Evolutionary conservation across 2,797 vertebrate species (phyloP), one percentile per base, ranked within the genome.

Genomic region (Prionace glauca): DNA sequence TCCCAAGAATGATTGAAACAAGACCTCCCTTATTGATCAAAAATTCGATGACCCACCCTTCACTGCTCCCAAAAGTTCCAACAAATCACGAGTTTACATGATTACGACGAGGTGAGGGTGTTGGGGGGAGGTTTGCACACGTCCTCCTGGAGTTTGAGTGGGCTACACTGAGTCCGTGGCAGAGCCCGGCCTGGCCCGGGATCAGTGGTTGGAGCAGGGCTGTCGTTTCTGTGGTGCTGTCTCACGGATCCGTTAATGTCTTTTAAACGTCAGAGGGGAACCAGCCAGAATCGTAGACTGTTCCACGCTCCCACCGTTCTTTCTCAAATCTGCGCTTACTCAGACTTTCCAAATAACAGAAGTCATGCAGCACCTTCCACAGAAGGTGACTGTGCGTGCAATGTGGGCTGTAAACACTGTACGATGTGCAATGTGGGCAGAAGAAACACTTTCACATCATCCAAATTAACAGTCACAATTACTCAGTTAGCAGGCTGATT

Each of bases 361-460:
- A 92, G 65, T 69, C 90, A 92, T 92, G 90, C 67, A 69, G 65
- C 90, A 92, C 65, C 22, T 92, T 92, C 90, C 22, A 22, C 90
- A 92, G 62, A 69, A 92, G 65, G 90, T 69, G 90, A 92, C 65
- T 92, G 36, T 41, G 20, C 24, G n/a, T 0, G 90, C 90, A 69
- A 69, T 69, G 90, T 92, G 90, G 90, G 90, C 65, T 92, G 90
- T 36, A 92, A 90, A 92, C 90, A 92, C 65, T 41, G 90, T 41
- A 36, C 62, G 22, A 92, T 92, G 90, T 92, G 90, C 11, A 92
- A 92, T n/a, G 62, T 92, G 90, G 90, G 90, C 90, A 92, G 90
- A 69, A 41, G 22, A 41, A 67, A 92, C 90, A 90, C 90, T 92
- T 92, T 3, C 90, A 69, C 90, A 36, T 69, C 90, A 92, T 41